phyloP scores from a whole-genome alignment of 35 echinoderm and acorn worm species.

The Diadema setosum region DNA sequence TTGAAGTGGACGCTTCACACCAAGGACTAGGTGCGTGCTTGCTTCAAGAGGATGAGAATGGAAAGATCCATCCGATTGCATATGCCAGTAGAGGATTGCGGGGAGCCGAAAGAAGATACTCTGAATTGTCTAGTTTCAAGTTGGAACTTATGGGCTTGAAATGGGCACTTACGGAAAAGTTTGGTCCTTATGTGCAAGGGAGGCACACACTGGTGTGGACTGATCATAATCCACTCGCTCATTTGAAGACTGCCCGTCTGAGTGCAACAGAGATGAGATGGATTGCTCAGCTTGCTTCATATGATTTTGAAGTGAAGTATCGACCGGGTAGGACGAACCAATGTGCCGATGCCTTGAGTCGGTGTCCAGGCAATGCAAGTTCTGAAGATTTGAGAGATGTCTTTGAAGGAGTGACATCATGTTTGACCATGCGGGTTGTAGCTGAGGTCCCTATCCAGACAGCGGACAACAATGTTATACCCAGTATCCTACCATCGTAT shows the following conservation, averaged over 20 bases:
- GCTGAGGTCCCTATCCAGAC: neutral
- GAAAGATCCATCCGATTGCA: neutral
- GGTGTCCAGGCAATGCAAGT: neutral
- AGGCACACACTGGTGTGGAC: neutral
- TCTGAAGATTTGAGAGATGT: neutral
- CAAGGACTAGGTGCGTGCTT: neutral
- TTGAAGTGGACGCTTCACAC: slow-evolving; percentile 16
- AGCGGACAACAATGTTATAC: neutral
- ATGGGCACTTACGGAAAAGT: neutral
- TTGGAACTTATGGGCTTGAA: neutral
- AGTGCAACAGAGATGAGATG: neutral
- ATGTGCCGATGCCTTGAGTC: slow-evolving; percentile 52
- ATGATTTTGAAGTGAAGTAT: neutral
- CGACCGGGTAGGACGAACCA: slow-evolving; percentile 14
- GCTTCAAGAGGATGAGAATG: neutral
- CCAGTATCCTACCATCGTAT: neutral
- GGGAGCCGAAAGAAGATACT: neutral
- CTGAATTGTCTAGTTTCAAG: neutral
- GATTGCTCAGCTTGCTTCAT: neutral
- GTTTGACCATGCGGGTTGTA: neutral
- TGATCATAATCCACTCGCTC: neutral
- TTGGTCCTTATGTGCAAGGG: neutral
- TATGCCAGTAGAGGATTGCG: neutral
- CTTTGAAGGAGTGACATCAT: neutral
- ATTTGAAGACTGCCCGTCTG: slow-evolving; percentile 15